phyloP scores from a whole-genome alignment of 64 coral and sea anemone genomes.

The Montipora foliosa region DNA sequence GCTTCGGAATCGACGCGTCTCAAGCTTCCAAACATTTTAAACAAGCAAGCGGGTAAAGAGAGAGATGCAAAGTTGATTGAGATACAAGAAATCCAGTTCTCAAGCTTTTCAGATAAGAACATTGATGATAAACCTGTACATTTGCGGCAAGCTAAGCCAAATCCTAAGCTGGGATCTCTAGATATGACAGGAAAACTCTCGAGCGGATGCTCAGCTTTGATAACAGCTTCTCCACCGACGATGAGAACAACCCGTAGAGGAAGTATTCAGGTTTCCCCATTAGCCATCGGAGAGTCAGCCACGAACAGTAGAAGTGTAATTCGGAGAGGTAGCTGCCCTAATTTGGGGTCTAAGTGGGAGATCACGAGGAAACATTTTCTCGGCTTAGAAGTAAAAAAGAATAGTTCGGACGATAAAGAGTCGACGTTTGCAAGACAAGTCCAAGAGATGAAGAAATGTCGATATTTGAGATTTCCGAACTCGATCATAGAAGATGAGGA shows the following conservation, averaged over 20 bases:
- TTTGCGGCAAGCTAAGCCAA: neutral
- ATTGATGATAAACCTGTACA: neutral
- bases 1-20: neutral
- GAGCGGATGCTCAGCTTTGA: constrained; percentile 1
- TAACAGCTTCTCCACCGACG: neutral
- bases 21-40: constrained; percentile 10
- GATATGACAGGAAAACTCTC: constrained; percentile 7
- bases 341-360: neutral
- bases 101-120: neutral
- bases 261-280: neutral
- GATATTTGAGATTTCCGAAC: constrained; percentile 45
- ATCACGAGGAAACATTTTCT: neutral
- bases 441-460: constrained; percentile 38
- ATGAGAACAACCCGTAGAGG: neutral
- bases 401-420: neutral
- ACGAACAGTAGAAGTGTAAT: neutral
- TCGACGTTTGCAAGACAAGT: neutral
- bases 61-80: neutral
- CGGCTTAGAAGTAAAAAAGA: neutral
- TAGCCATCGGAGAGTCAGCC: neutral
- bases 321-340: constrained; percentile 29
- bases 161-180: neutral
- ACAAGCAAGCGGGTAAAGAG: neutral
- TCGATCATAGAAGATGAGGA: constrained; percentile 34
- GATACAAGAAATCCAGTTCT: neutral